These are phyloP conservation scores for Sepioteuthis lessoniana DNA, from an alignment of 2,888 invertebrate genomes.

Conservation along the genomic window DNA sequence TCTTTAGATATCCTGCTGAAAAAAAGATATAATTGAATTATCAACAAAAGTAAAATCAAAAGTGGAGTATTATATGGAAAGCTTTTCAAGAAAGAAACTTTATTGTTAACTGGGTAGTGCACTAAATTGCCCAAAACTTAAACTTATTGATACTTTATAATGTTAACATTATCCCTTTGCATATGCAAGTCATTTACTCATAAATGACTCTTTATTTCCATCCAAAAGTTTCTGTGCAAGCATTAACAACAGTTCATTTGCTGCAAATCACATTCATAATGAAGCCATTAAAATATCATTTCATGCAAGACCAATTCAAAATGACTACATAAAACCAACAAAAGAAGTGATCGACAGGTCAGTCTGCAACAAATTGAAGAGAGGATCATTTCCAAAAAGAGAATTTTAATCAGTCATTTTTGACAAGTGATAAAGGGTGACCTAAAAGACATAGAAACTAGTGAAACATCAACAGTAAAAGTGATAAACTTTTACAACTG, in stretches of 20 bases:
- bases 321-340: background rate
- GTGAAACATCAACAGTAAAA: background rate
- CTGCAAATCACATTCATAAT: background rate
- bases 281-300: background rate
- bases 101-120: background rate
- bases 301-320: background rate
- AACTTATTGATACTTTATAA: background rate
- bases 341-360: background rate
- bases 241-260: background rate
- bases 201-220: background rate
- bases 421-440: background rate
- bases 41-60: too few species aligned
- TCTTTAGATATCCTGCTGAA: background rate
- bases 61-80: too few species aligned
- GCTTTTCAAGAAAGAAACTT: background rate
- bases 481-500: background rate
- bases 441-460: background rate
- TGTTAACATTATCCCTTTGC: background rate
- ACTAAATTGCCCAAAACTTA: background rate
- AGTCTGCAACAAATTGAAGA: background rate
- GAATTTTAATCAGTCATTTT: constrained; percentile 10
- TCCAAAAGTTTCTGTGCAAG: background rate
- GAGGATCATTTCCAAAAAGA: background rate
- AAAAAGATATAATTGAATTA: background rate
- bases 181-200: background rate